Percentiles rank a stretch among this genome's conserved stretches.
phyloP scores from a whole-genome alignment of 2,113 vertebrate species.

The Tringa solitaria region DNA sequence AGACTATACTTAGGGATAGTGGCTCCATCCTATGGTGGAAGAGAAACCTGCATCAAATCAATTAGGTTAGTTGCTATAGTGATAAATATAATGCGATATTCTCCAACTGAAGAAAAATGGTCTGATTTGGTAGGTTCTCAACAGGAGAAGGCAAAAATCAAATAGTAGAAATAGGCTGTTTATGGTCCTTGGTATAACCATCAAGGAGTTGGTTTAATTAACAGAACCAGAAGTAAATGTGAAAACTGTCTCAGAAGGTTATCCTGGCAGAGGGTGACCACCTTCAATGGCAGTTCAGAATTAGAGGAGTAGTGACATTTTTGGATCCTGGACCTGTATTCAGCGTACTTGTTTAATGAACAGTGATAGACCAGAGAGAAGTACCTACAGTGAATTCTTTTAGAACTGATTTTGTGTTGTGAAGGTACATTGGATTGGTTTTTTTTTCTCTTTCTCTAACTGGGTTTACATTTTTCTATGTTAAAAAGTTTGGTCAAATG shows the following conservation, averaged over 20 bases:
- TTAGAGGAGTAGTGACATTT: not conserved
- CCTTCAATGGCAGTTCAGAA: not conserved
- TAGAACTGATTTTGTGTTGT: not conserved
- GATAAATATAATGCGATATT: conserved; percentile 55
- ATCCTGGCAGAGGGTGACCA: not conserved
- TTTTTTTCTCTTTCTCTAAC: not conserved
- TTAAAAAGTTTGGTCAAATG: not conserved
- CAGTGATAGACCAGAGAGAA: not conserved
- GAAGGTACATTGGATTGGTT: not conserved
- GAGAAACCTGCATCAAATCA: conserved; percentile 71
- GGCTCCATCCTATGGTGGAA: conserved; percentile 91
- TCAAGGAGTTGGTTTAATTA: not conserved
- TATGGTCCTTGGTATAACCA: not conserved
- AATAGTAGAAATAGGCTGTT: not conserved
- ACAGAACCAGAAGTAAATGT: not conserved
- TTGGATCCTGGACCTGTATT: not conserved
- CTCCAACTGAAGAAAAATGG: not conserved
- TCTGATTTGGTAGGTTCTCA: not conserved
- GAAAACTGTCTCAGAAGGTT: not conserved
- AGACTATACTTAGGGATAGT: conserved; percentile 76
- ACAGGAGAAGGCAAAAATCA: not conserved
- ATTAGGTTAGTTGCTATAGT: conserved; percentile 75
- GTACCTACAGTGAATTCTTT: not conserved
- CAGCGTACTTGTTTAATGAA: not conserved
- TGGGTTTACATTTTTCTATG: not conserved